These are phyloP conservation scores for Myripristis murdjan DNA, from an alignment of 2,797 vertebrate genomes.

Conservation along the genomic window DNA sequence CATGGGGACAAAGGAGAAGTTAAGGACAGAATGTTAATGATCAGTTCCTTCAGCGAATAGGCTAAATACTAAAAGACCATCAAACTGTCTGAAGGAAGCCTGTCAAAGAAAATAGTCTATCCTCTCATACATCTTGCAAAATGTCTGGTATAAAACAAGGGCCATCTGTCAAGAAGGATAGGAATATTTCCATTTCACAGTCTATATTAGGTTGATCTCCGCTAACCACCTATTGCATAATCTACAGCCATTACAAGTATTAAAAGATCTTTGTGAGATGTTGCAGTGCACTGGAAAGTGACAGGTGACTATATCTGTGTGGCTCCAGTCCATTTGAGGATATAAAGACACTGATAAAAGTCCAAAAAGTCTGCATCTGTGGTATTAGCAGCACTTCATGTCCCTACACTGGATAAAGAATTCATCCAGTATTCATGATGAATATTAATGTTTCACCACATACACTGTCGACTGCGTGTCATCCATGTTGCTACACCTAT, in stretches of 20 bases:
- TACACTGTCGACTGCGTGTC: constrained; percentile 66
- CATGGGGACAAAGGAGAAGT: constrained; percentile 51
- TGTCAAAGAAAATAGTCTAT: constrained; percentile 19
- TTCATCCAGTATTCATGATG: constrained; percentile 70
- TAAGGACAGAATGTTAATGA: constrained; percentile 62
- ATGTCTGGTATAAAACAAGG: not conserved
- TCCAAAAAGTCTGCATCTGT: constrained; percentile 35
- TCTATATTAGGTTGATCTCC: constrained; percentile 26
- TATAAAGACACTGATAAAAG: constrained; percentile 54
- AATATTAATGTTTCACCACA: constrained; percentile 80
- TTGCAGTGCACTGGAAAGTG: constrained; percentile 34
- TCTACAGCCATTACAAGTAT: constrained; percentile 39
- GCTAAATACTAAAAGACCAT: constrained; percentile 16
- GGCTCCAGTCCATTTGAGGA: constrained; percentile 44
- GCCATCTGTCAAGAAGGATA: constrained; percentile 2
- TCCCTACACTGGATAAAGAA: constrained; percentile 49
- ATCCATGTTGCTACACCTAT: constrained; percentile 68
- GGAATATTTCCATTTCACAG: constrained; percentile 21
- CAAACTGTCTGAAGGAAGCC: constrained; percentile 10
- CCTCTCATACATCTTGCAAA: constrained; percentile 18
- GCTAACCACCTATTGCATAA: constrained; percentile 28
- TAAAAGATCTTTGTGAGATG: constrained; percentile 34
- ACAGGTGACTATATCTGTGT: constrained; percentile 27
- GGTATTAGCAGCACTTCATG: constrained; percentile 55
- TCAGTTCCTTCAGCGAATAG: constrained; percentile 7